Conservation (phyloP, 2,113 vertebrate genomes). For the Speoplatyrhinus poulsoni region DNA sequence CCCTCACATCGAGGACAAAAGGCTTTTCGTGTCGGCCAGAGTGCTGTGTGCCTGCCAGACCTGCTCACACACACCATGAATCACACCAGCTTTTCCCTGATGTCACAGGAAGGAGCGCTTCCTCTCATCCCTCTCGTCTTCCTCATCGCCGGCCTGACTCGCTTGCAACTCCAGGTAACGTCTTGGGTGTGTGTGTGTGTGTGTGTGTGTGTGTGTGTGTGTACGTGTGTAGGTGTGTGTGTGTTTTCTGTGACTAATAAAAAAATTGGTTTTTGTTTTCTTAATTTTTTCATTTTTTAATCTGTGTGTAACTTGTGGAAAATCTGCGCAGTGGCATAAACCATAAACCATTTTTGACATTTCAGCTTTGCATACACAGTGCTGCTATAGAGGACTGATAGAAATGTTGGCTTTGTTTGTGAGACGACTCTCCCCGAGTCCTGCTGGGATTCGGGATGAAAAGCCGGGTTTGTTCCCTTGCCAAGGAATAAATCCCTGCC, state of each 20-base stretch:
- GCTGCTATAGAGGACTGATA: conserved; percentile 42
- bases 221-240: too few species aligned
- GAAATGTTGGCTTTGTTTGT: conserved; percentile 40
- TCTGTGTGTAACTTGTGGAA: background rate
- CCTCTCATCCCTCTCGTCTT: background rate
- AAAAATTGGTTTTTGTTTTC: background rate
- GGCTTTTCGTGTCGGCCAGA: conserved; percentile 20
- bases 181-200: too few species aligned
- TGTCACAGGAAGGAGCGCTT: conserved; percentile 12
- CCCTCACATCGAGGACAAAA: background rate
- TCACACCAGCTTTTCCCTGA: conserved; percentile 10
- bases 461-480: conserved; percentile 22
- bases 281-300: background rate
- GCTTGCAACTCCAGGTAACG: too few species aligned
- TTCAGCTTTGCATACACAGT: conserved; percentile 41
- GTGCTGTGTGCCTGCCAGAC: conserved; percentile 31
- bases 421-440: background rate
- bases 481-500: conserved; percentile 50
- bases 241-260: background rate
- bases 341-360: conserved; percentile 2
- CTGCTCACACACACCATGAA: conserved; percentile 28
- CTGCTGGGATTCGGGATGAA: conserved; percentile 26
- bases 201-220: too few species aligned
- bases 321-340: background rate
- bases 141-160: too few species aligned